phyloP scores from a whole-genome alignment of 2,888 invertebrate species.

The Torymus aiolomorphi region DNA sequence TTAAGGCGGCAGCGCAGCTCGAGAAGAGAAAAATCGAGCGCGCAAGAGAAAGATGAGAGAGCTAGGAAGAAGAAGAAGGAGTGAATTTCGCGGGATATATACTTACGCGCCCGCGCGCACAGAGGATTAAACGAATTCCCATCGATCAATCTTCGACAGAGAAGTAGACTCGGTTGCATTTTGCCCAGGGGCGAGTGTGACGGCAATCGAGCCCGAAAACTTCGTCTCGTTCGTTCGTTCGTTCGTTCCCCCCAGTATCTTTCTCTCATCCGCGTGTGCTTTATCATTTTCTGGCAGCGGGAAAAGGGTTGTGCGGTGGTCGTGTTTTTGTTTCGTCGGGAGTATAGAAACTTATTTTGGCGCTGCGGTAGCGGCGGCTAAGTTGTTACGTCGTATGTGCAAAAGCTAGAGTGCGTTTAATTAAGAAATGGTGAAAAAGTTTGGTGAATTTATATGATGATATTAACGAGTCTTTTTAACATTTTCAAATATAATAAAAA shows the following conservation, averaged over 20 bases:
- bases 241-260: neutral
- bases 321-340: neutral
- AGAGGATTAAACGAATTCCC: constrained; percentile 30
- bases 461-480: too few species aligned
- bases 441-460: too few species aligned
- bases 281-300: constrained; percentile 43
- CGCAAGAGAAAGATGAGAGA: neutral
- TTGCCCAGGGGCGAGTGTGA: constrained; percentile 22
- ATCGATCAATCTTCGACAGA: constrained; percentile 52
- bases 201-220: constrained; percentile 31
- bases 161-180: constrained; percentile 51
- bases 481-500: too few species aligned
- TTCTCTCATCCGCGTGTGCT: constrained; percentile 3
- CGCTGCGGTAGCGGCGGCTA: neutral
- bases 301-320: constrained; percentile 9
- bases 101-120: neutral
- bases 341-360: constrained; percentile 10
- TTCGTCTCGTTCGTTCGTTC: neutral
- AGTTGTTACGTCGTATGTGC: neutral
- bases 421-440: too few species aligned
- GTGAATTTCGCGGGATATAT: constrained; percentile 26
- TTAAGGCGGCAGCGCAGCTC: constrained; percentile 14
- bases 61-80: neutral
- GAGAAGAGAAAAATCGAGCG: neutral
- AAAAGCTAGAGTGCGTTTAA: too few species aligned